Evolutionary conservation across 2,888 invertebrate genomes (phyloP).

Genomic region (Acrocera orbiculus): DNA sequence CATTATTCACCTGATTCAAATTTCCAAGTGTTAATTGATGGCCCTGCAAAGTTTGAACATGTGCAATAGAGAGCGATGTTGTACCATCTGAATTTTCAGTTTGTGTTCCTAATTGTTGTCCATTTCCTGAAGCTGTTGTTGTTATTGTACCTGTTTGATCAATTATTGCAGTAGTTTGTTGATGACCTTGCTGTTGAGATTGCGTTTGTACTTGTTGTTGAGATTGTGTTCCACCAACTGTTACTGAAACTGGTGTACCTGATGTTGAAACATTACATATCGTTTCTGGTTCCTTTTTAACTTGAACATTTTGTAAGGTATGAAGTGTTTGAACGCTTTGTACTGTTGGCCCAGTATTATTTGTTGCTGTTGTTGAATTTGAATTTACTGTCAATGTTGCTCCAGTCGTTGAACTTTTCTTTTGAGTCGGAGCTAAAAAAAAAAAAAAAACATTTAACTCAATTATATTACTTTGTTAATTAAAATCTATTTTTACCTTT

Average conservation of each 20-base stretch:
- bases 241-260: constrained; percentile 14
- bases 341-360: constrained; percentile 23
- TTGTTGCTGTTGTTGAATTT: constrained; percentile 7
- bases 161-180: constrained; percentile 20
- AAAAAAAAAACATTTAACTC: too few species aligned
- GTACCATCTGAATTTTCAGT: constrained; percentile 30
- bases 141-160: constrained; percentile 29
- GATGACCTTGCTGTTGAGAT: constrained; percentile 16
- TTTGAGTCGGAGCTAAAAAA: neutral
- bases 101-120: constrained; percentile 27
- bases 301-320: constrained; percentile 28
- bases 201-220: constrained; percentile 10
- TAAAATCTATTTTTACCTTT: constrained; percentile 20
- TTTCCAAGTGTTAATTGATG: constrained; percentile 30
- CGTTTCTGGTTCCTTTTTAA: constrained; percentile 32
- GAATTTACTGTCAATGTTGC: constrained; percentile 11
- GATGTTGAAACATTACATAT: constrained; percentile 11
- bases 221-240: constrained; percentile 10
- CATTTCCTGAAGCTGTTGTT: constrained; percentile 18
- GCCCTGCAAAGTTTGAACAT: constrained; percentile 31
- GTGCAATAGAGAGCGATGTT: constrained; percentile 29
- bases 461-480: neutral
- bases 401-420: constrained; percentile 12
- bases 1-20: constrained; percentile 33
- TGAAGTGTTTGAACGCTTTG: constrained; percentile 29